Evolutionary conservation across 2,113 vertebrate species (phyloP).

Genomic region (Crotophaga sulcirostris): DNA sequence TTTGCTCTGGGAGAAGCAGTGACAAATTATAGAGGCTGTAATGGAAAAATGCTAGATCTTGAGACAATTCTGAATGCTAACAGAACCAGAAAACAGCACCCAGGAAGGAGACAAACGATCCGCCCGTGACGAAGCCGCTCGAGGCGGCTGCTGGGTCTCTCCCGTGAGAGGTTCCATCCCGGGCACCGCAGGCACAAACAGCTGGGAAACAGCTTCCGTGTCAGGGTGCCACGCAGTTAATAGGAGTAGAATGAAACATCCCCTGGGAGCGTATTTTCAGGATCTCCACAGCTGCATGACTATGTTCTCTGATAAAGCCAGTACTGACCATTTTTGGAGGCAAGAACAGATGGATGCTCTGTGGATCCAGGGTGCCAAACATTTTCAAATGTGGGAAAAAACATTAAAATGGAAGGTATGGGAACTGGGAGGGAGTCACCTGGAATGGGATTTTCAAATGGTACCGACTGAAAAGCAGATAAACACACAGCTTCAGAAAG

Average conservation of each 20-base stretch:
- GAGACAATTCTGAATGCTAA: background rate
- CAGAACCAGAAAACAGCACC: background rate
- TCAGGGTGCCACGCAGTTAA: background rate
- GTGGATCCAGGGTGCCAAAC: background rate
- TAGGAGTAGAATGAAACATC: background rate
- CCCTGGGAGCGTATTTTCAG: background rate
- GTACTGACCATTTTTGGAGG: background rate
- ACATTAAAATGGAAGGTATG: background rate
- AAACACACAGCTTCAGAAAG: conserved; percentile 37
- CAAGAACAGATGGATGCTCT: background rate
- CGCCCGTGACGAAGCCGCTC: background rate
- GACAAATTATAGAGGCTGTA: background rate
- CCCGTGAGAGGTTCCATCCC: background rate
- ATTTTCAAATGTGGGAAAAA: background rate
- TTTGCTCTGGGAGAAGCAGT: background rate
- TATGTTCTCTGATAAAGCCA: background rate
- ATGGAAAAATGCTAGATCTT: background rate
- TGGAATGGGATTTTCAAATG: background rate
- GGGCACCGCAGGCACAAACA: background rate
- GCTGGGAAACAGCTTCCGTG: background rate
- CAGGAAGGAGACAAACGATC: background rate
- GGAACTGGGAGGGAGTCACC: background rate
- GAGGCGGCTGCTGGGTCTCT: background rate
- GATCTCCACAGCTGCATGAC: background rate
- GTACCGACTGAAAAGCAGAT: background rate